Base-by-base conservation (phyloP, 2,888 invertebrate species). In the Parelbella ahira region DNA sequence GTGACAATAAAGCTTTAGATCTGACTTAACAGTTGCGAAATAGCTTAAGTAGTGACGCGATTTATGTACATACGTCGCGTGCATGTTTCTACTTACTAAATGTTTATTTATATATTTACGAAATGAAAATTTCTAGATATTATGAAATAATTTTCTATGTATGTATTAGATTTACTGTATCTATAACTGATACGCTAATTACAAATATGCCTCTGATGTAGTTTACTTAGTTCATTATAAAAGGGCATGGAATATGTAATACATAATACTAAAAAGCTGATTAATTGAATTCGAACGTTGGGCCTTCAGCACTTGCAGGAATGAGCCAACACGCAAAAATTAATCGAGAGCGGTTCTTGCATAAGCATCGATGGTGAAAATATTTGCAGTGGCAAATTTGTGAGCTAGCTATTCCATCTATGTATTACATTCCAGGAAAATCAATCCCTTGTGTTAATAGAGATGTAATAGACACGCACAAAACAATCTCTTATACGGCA, bases 401-500 rank as follows among this genome's bases (percentile, higher is more conserved):
- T n/a, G n/a, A n/a, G n/a, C n/a, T n/a, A n/a, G n/a, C n/a, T n/a
- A n/a, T n/a, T n/a, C n/a, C n/a, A n/a, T n/a, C n/a, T n/a, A n/a
- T n/a, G n/a, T n/a, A n/a, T n/a, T 45, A 33, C 42, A 44, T 46
- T 36, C 11, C 37, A 41, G 32, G 21, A 32, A 34, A 46, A 32
- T 36, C 13, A n/a, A n/a, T 28, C 45, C 48, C 47, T 37, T 33
- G 39, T 51, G 62, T 52, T 52, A 51, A 76, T 80, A 79, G 78
- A 39, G 49, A 64, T 53, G 63, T 72, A 71, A 79, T 77, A 75
- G 69, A 80, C 60, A 77, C 81, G 81, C 80, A 80, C 81, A 80
- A 79, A 60, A 58, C 68, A 69, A 55, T 54, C 46, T 52, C 30
- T 10, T 37, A 18, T 18, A 24, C 7, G 32, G 32, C 39, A 30